These are phyloP conservation scores for Callocephalon fimbriatum DNA, from an alignment of 2,113 vertebrate species.

Conservation along the genomic window DNA sequence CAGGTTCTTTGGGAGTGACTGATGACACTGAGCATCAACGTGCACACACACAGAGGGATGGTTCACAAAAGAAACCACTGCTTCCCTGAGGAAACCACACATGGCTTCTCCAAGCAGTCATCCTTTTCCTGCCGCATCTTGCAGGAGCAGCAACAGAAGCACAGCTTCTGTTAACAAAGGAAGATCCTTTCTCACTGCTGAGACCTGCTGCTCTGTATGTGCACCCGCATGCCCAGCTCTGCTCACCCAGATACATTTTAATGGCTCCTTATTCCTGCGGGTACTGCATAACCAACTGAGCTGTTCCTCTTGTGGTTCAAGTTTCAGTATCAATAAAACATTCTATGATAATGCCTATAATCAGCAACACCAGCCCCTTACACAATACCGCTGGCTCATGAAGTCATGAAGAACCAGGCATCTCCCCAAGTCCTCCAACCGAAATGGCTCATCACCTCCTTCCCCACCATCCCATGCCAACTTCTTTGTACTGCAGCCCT, in stretches of 20 bases:
- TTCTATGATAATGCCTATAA: background rate
- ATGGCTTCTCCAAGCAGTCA: background rate
- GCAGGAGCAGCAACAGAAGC: fast-evolving
- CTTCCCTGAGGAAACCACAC: background rate
- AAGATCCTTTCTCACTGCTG: background rate
- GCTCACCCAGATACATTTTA: conserved; percentile 23
- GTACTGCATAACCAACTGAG: background rate
- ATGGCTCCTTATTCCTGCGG: background rate
- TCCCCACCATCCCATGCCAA: background rate
- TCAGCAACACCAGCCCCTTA: background rate
- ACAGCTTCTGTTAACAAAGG: background rate
- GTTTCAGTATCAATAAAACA: background rate
- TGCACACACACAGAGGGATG: fast-evolving
- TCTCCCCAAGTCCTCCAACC: fast-evolving
- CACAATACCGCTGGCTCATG: background rate
- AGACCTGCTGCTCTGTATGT: background rate
- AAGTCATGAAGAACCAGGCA: background rate
- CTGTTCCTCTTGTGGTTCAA: background rate
- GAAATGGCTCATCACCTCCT: fast-evolving
- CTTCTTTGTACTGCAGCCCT: background rate
- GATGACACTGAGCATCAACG: background rate
- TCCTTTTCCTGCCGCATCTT: background rate
- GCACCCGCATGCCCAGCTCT: background rate
- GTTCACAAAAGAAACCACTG: background rate
- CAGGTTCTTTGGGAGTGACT: background rate